Evolutionary conservation across 2,797 vertebrate species (phyloP), one percentile per base, ranked within the genome.

Genomic region (Eulemur mongoz): DNA sequence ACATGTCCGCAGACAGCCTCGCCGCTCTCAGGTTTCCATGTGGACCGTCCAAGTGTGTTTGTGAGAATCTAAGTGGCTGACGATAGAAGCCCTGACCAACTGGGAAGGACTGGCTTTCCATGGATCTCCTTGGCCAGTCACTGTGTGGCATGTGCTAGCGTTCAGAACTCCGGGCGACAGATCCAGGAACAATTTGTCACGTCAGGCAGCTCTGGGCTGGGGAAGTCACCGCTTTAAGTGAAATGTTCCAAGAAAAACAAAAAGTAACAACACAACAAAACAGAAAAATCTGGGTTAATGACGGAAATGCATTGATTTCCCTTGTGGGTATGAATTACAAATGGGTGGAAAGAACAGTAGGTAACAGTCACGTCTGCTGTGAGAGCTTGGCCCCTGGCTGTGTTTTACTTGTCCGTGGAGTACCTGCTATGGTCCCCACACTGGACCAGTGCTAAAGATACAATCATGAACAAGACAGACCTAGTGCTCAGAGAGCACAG

Each of bases 181-280:
- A 23, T 43, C 22, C 30, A 43, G 9, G 45, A 69, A 73, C 18
- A 13, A 54, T 81, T 83, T 50, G 4, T 75, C 70, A 65, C 1
- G 7, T 72, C 40, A n/a, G 6, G 38, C 72, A 70, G 52, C 80
- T 87, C 63, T 52, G 48, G 23, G 25, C 76, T 63, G 57, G 30
- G 17, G 43, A 52, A 48, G 11, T 82, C 30, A n/a, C 40, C 38
- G n/a, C 83, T 72, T 50, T 35, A 54, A 75, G 18, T 76, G 73
- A 88, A 95, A 91, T 72, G 48, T 94, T 85, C 91, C 75, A 80
- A 82, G 85, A 65, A 83, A 89, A 96, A 54, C 83, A 78, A 30
- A 92, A 90, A 80, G 91, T 85, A 54, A 13, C 48, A 54, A 48
- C 2, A 59, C 17, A 86, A 67, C 23, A 48, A 89, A 75, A 87